phyloP scores from a whole-genome alignment of 2,113 vertebrate genomes.

The Pelodiscus sinensis region DNA sequence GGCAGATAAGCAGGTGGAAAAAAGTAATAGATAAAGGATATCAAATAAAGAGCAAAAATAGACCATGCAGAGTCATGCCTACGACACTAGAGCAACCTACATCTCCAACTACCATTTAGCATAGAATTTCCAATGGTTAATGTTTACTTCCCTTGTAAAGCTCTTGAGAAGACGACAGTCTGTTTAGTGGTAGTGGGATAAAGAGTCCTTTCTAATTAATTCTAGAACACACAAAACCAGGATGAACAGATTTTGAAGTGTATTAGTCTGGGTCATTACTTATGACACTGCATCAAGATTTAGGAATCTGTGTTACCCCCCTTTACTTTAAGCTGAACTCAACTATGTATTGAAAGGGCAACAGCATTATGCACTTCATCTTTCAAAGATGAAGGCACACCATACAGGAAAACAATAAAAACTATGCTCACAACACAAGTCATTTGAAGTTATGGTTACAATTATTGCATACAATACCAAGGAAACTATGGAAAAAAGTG shows the following conservation, averaged over 20 bases:
- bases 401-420: neutral
- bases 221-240: neutral
- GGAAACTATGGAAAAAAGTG: neutral
- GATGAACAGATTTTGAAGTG: neutral
- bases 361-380: neutral
- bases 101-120: neutral
- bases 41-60: neutral
- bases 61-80: neutral
- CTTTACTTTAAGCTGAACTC: neutral
- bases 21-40: neutral
- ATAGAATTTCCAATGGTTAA: neutral
- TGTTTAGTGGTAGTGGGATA: neutral
- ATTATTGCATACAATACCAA: neutral
- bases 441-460: neutral
- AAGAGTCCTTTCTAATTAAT: neutral
- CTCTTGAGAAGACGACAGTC: neutral
- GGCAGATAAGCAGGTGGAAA: slow-evolving; percentile 23
- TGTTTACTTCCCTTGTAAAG: neutral
- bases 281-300: neutral
- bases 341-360: neutral
- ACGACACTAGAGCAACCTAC: neutral
- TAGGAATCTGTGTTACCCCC: neutral
- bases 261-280: neutral
- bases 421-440: neutral
- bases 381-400: neutral